Conservation (phyloP, 2,888 invertebrate genomes). For the Tetragnatha montana region DNA sequence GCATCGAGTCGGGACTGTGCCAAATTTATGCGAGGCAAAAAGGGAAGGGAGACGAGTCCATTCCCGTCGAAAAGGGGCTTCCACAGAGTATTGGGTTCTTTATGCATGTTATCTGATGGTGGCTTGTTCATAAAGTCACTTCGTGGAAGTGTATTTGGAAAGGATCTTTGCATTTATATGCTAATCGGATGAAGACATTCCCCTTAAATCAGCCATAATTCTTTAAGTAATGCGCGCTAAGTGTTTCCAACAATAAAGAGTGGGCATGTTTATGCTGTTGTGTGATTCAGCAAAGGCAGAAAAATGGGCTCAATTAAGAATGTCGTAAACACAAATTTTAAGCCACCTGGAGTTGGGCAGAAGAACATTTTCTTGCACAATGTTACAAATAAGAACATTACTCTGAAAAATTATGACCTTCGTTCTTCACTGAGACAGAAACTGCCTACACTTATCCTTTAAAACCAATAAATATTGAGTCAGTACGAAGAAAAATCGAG, state of each 20-base stretch:
- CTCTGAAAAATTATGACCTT: constrained; percentile 1
- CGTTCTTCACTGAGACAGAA: neutral
- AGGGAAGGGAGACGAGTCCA: neutral
- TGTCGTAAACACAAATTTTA: constrained; percentile 18
- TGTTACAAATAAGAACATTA: neutral
- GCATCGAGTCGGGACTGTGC: constrained; percentile 24
- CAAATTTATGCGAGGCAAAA: constrained; percentile 32
- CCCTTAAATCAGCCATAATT: constrained; percentile 46
- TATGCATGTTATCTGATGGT: constrained; percentile 55
- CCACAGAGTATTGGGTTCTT: constrained; percentile 46
- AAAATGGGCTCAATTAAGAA: constrained; percentile 40
- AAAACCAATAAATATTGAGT: too few relatives aligned
- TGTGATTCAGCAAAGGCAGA: neutral
- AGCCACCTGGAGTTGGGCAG: constrained; percentile 4
- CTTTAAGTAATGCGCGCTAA: constrained; percentile 49
- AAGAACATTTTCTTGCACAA: neutral
- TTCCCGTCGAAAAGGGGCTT: constrained; percentile 36
- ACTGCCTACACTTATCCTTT: too few relatives aligned
- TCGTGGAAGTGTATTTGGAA: constrained; percentile 18
- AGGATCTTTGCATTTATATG: constrained; percentile 45
- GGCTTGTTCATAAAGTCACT: constrained; percentile 38
- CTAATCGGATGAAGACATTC: constrained; percentile 26
- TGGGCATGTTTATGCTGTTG: constrained; percentile 20
- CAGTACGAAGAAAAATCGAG: too few relatives aligned
- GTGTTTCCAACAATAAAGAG: constrained; percentile 37